Evolutionary conservation across 1,140 invertebrate genomes (phyloP).

Genomic region (Dendrolimus kikuchii): DNA sequence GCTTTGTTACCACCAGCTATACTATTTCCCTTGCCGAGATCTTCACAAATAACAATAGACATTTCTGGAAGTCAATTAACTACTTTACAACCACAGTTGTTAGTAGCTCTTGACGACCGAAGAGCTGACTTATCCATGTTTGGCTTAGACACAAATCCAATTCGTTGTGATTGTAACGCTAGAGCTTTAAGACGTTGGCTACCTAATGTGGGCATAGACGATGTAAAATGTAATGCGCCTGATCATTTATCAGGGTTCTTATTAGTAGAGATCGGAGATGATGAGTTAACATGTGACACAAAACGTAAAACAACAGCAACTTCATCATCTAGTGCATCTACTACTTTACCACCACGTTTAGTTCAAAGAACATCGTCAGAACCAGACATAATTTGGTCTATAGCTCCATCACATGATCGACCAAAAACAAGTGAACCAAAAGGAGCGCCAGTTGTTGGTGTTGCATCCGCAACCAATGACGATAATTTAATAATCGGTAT

Average conservation of each 20-base stretch:
- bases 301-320: constrained; percentile 73
- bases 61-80: constrained; percentile 84
- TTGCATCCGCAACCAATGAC: constrained; percentile 82
- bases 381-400: constrained; percentile 91
- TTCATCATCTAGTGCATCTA: constrained; percentile 45
- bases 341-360: constrained; percentile 65
- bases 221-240: constrained; percentile 79
- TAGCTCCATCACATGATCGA: constrained; percentile 76
- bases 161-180: constrained; percentile 89
- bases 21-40: constrained; percentile 91
- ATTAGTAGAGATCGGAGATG: constrained; percentile 82
- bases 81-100: constrained; percentile 82
- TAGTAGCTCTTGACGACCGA: constrained; percentile 86
- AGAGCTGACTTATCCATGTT: constrained; percentile 80
- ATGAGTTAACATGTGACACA: constrained; percentile 84
- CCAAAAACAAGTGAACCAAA: constrained; percentile 73
- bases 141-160: constrained; percentile 84
- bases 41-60: constrained; percentile 84
- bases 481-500: constrained; percentile 94
- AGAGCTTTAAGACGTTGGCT: constrained; percentile 85
- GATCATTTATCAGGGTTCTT: constrained; percentile 77
- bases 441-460: constrained; percentile 72
- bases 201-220: constrained; percentile 73
- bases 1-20: constrained; percentile 83
- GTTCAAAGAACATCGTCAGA: constrained; percentile 77